These are phyloP conservation scores for Etheostoma perlongum DNA, from an alignment of 2,797 vertebrate genomes.

Conservation along the genomic window DNA sequence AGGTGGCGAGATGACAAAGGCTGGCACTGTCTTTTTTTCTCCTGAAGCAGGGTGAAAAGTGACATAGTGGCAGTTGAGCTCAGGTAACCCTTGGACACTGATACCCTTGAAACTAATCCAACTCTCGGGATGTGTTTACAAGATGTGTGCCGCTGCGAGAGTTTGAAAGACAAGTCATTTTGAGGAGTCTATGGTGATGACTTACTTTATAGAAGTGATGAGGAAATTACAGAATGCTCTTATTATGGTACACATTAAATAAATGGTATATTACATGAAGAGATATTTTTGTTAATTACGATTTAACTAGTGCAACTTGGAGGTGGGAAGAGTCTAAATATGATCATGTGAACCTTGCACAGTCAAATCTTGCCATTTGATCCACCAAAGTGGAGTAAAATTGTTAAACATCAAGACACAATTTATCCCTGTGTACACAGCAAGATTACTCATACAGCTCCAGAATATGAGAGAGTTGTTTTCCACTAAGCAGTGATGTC, in stretches of 20 bases:
- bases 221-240: neutral
- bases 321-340: neutral
- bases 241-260: neutral
- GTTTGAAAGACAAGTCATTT: slow-evolving; percentile 32
- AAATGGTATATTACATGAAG: neutral
- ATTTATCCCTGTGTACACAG: neutral
- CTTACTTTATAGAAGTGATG: neutral
- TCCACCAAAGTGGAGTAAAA: neutral
- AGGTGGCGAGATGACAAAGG: slow-evolving; percentile 71
- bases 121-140: slow-evolving; percentile 57
- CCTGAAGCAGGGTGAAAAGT: slow-evolving; percentile 70
- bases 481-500: slow-evolving; percentile 66
- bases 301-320: neutral
- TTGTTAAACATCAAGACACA: neutral
- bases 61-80: slow-evolving; percentile 76
- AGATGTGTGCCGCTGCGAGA: slow-evolving; percentile 33
- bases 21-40: slow-evolving; percentile 79
- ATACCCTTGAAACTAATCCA: slow-evolving; percentile 78
- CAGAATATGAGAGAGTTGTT: slow-evolving; percentile 60
- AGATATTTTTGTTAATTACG: neutral
- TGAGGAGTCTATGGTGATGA: neutral
- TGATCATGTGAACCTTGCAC: neutral
- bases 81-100: slow-evolving; percentile 77
- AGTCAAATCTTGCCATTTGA: neutral
- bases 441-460: slow-evolving; percentile 4